Percentiles rank a stretch among this genome's conserved stretches.
phyloP scores from a whole-genome alignment of 2,113 vertebrate genomes.

The Psilopogon haemacephalus region DNA sequence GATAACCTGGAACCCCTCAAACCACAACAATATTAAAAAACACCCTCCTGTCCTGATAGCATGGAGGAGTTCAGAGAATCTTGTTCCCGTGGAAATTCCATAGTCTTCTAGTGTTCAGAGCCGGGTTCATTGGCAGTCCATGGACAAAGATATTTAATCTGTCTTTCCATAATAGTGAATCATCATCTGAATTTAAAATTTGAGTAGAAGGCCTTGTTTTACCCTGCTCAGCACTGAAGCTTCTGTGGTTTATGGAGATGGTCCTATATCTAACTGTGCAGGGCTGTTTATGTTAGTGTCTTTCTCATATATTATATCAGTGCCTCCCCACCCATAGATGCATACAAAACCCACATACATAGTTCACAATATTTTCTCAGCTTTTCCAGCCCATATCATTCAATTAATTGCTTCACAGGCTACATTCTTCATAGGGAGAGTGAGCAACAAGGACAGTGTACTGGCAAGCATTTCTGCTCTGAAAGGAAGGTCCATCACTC shows the following conservation, averaged over 20 bases:
- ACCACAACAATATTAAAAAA: background rate
- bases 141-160: conserved; percentile 42
- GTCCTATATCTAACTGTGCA: background rate
- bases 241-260: background rate
- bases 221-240: background rate
- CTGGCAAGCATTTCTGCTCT: conserved; percentile 41
- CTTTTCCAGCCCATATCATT: conserved; percentile 40
- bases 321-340: background rate
- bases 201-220: conserved; percentile 42
- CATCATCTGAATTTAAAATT: conserved; percentile 58
- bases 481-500: conserved; percentile 55
- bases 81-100: background rate
- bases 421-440: conserved; percentile 47
- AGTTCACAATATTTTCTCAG: background rate
- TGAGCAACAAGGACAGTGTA: conserved; percentile 29
- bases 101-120: conserved; percentile 11
- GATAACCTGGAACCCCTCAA: too few species aligned
- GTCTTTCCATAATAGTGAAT: conserved; percentile 41
- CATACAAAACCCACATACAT: fast-evolving
- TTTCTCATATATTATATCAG: background rate
- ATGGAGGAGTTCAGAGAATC: background rate
- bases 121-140: conserved; percentile 35
- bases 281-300: background rate
- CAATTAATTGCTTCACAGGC: conserved; percentile 56
- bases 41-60: background rate